Base-by-base conservation (phyloP, 2,797 vertebrate genomes). In the Cetoscarus ocellatus region DNA sequence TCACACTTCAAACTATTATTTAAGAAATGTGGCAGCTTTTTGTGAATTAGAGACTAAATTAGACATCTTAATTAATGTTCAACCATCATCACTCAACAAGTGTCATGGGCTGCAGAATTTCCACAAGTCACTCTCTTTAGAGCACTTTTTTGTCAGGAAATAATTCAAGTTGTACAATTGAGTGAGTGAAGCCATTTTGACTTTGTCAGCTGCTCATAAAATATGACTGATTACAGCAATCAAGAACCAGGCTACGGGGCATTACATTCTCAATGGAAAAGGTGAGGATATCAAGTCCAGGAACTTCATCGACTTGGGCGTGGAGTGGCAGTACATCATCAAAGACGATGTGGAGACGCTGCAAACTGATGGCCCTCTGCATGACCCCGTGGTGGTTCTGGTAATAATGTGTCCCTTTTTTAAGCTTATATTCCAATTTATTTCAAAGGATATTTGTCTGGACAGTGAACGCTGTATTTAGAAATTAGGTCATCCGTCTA, bases 171-270 rank as follows among this genome's bases (percentile, higher is more conserved):
- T 35, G 36, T 50, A 2, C 17, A 34, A n/a, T 5, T 52, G 13
- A n/a, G 15, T 18, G 13, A 48, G 3, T 15, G 8, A 58, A 64
- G 34, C 3, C 3, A 12, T 66, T 65, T 65, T 9, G 36, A 17
- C 9, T 36, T 19, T 79, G n/a, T 52, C 27, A 51, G 14, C 10
- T 14, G 36, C 62, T 70, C 40, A 70, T 88, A 77, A 86, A 53
- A 57, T 78, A 76, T 74, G 43, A 77, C 79, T 91, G 70, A 74
- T 92, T 94, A 40, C 90, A 98, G 98, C 98, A 3, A 95, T 99
- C 88, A 99, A 99, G 95, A 98, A 98, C 92, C 98, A 99, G 85
- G 98, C 96, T 0, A 99, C 98, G 0, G 98, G 98, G 35, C 98
- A 98, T 86, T 99, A 99, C 68, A 95, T 99, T 55, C 95, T 99